Percentiles rank a stretch among this genome's conserved stretches.
These are phyloP conservation scores for Leucopternis melanops DNA, from an alignment of 2,113 vertebrate genomes.

Conservation along the genomic window DNA sequence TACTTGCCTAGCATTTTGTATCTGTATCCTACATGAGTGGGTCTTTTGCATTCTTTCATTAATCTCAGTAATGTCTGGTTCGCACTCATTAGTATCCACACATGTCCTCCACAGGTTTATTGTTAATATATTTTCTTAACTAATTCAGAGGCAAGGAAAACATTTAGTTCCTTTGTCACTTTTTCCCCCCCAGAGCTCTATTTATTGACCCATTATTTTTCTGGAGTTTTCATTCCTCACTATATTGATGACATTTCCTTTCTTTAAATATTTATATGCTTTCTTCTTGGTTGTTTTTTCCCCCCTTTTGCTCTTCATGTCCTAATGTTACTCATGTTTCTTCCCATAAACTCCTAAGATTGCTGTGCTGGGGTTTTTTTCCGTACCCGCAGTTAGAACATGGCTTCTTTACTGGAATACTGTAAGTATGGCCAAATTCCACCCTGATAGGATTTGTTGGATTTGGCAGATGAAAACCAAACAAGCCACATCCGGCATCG, in stretches of 20 bases:
- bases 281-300: not conserved
- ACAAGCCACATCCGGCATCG: not conserved
- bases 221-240: not conserved
- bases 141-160: not conserved
- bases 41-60: not conserved
- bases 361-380: not conserved
- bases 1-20: not conserved
- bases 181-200: not conserved
- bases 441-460: conserved; percentile 2
- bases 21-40: not conserved
- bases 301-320: not conserved
- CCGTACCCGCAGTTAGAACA: not conserved
- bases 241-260: not conserved
- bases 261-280: not conserved
- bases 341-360: not conserved
- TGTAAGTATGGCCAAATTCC: not conserved
- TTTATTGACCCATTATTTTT: conserved; percentile 15
- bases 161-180: not conserved
- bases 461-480: conserved; percentile 46
- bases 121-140: not conserved
- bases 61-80: not conserved
- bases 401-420: not conserved
- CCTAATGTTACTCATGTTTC: not conserved
- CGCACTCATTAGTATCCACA: not conserved
- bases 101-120: not conserved